These are phyloP conservation scores for Amia ocellicauda DNA, from an alignment of 2,113 vertebrate genomes.

Conservation along the genomic window DNA sequence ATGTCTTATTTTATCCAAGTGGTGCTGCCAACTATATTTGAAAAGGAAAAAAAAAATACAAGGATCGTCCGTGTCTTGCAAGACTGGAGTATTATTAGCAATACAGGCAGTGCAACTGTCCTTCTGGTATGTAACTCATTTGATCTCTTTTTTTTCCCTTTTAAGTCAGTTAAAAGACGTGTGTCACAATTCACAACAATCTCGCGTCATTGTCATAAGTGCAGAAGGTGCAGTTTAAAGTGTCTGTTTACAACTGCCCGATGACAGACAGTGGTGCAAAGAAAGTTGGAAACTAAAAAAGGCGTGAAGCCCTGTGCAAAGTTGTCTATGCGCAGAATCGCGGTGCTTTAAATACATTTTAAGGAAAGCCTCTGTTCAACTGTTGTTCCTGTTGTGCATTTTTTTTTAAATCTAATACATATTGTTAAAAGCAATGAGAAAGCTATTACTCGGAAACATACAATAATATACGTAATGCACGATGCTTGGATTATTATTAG, in stretches of 20 bases:
- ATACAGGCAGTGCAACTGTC: conserved; percentile 62
- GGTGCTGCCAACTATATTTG: conserved; percentile 51
- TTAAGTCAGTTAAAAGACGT: too few species aligned
- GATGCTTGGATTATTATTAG: background rate
- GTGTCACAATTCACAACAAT: conserved; percentile 5
- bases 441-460: too few species aligned
- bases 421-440: too few species aligned
- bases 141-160: conserved; percentile 33
- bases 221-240: too few species aligned
- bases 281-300: conserved; percentile 42
- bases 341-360: too few species aligned
- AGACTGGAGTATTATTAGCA: conserved; percentile 69
- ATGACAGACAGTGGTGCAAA: conserved; percentile 36
- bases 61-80: conserved; percentile 55
- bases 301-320: conserved; percentile 44
- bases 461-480: too few species aligned
- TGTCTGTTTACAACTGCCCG: conserved; percentile 43
- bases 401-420: too few species aligned
- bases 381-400: too few species aligned
- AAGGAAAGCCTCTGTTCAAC: too few species aligned
- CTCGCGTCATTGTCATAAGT: conserved; percentile 29
- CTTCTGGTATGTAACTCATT: conserved; percentile 72
- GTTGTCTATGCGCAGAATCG: conserved; percentile 12
- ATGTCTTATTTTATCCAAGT: conserved; percentile 37
- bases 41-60: conserved; percentile 56